These are phyloP conservation scores for Anas platyrhynchos DNA, from an alignment of 2,113 vertebrate genomes.

Conservation along the genomic window DNA sequence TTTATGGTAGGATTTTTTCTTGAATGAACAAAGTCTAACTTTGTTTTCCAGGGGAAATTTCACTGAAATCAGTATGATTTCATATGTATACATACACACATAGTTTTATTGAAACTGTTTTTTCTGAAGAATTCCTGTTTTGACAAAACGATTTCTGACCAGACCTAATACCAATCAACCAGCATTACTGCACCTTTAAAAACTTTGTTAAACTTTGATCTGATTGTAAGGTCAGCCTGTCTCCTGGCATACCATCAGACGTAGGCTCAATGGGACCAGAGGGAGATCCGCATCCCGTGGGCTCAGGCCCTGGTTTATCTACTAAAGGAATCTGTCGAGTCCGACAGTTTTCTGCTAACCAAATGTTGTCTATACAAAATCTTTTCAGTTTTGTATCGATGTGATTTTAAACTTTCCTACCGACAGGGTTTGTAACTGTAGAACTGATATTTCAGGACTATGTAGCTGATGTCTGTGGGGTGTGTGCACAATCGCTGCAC, in stretches of 20 bases:
- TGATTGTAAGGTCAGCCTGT: slow-evolving; percentile 7
- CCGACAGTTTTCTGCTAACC: background rate
- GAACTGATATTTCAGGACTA: background rate
- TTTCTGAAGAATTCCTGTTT: background rate
- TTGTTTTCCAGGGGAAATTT: slow-evolving; percentile 58
- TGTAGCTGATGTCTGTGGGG: background rate
- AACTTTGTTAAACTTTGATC: background rate
- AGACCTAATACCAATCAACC: slow-evolving; percentile 3
- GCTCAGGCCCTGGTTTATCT: background rate
- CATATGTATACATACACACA: slow-evolving; percentile 14
- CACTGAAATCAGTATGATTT: slow-evolving; percentile 50
- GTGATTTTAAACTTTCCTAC: slow-evolving; percentile 19
- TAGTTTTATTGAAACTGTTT: slow-evolving; percentile 28
- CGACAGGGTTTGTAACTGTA: slow-evolving; percentile 3
- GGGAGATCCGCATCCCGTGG: background rate
- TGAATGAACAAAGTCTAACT: slow-evolving; percentile 56
- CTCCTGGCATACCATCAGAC: background rate
- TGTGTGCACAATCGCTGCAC: background rate
- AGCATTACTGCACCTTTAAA: slow-evolving; percentile 43
- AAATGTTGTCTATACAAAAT: background rate
- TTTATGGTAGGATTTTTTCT: slow-evolving; percentile 60
- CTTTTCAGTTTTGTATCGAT: background rate
- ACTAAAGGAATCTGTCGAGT: background rate
- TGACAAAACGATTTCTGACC: background rate
- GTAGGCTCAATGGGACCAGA: slow-evolving; percentile 16